A percentile compares a stretch with the other conserved stretches of the same genome.
Evolutionary conservation across 2,113 vertebrate genomes (phyloP).

Genomic region (Stegastes partitus): DNA sequence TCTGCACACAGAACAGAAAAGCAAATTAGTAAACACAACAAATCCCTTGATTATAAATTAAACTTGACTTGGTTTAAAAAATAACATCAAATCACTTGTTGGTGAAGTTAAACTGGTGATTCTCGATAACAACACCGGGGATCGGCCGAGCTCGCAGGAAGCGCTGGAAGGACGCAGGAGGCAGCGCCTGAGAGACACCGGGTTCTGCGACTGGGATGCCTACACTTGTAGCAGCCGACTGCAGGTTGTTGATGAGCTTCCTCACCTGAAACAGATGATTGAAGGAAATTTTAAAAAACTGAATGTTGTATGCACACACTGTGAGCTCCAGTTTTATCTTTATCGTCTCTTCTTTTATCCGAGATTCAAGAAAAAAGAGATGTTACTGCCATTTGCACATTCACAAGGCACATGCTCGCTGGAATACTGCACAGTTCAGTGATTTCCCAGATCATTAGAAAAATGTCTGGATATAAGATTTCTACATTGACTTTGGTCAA

Average conservation of each 20-base stretch:
- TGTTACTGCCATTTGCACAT: too few species aligned
- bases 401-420: too few species aligned
- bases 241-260: constrained; percentile 77
- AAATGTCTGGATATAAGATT: too few species aligned
- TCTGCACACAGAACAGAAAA: constrained; percentile 75
- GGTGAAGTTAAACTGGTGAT: constrained; percentile 84
- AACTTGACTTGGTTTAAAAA: background rate
- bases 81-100: constrained; percentile 83
- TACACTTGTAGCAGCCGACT: constrained; percentile 7
- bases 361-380: too few species aligned
- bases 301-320: background rate
- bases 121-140: constrained; percentile 90
- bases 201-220: constrained; percentile 74
- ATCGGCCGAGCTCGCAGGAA: constrained; percentile 88
- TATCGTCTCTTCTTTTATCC: too few species aligned
- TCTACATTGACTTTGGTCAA: too few species aligned
- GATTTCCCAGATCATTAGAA: too few species aligned
- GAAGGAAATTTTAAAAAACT: too few species aligned
- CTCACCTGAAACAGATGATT: constrained; percentile 79
- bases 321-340: too few species aligned
- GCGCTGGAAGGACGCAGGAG: constrained; percentile 93
- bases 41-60: too few species aligned
- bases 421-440: too few species aligned
- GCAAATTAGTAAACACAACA: background rate
- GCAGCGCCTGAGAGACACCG: constrained; percentile 85